Percentiles rank a stretch among this genome's conserved stretches.
phyloP scores from a whole-genome alignment of 2,797 vertebrate genomes.

The Acomys russatus region DNA sequence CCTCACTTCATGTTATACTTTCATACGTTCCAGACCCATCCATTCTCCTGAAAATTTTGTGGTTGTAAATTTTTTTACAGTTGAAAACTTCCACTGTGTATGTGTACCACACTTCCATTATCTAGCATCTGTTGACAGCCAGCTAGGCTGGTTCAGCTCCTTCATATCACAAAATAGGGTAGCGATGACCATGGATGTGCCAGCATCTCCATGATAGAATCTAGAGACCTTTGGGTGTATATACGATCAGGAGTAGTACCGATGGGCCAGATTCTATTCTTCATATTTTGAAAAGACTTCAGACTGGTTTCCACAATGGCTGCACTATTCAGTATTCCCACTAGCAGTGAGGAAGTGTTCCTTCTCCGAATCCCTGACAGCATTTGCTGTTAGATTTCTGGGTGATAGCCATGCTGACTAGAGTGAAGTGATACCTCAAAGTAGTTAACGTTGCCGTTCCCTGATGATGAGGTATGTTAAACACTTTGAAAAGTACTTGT shows the following conservation, averaged over 20 bases:
- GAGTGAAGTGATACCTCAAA: background rate
- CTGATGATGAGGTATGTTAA: background rate
- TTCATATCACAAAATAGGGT: background rate
- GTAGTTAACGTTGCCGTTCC: background rate
- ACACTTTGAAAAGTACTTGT: background rate
- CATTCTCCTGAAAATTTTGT: background rate
- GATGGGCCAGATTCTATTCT: background rate
- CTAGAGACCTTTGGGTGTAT: background rate
- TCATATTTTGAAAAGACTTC: background rate
- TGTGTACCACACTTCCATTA: background rate
- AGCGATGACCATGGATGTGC: background rate
- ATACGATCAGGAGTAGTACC: background rate
- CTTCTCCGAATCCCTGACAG: background rate
- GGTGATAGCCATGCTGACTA: background rate
- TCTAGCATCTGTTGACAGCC: background rate
- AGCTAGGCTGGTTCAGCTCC: background rate
- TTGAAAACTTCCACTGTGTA: background rate
- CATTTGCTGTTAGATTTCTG: background rate
- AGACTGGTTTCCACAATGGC: background rate
- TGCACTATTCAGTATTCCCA: background rate
- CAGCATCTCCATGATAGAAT: background rate
- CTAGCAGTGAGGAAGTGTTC: background rate
- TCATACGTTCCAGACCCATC: background rate
- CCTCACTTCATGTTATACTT: background rate
- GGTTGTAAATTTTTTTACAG: background rate